Evolutionary conservation across 2,113 vertebrate species (phyloP), one percentile per base, ranked within the genome.

Genomic region (Carassius gibelio): DNA sequence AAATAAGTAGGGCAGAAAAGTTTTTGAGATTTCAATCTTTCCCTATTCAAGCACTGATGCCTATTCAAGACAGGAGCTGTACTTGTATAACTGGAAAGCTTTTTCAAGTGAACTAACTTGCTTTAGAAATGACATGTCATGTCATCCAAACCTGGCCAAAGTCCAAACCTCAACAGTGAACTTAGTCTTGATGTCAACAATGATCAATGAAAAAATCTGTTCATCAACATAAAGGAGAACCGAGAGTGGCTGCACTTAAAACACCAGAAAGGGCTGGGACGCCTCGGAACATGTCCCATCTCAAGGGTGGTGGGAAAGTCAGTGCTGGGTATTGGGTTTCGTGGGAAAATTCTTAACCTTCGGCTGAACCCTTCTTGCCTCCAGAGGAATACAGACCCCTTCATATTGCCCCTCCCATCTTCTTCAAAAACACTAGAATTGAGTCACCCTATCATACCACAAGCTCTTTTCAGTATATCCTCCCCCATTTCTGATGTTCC

Each of bases 341-440:
- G 89, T 94, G 92, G 89, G 94, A 93, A 93, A 88, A 93, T 94
- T 93, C 91, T 88, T 93, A 91, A 82, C 88, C 90, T 89, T 57
- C 59, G 82, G n/a, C 36, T 89, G 88, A 93, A 90, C 90, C 85
- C 23, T 50, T 52, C 71, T 84, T 71, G 81, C 85, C 88, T 68
- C 75, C 14, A 84, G 79, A 86, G 80, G 81, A 64, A 87, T 48
- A 42, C 48, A 34, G 83, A 87, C 88, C 88, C 81, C 85, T 64
- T 84, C 66, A 77, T 9, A 15, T 23, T 36, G 57, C 77, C 30
- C 57, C 87, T 88, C 86, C 86, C 59, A 57, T 71, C 30, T n/a
- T 76, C 83, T 42, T 34, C 55, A 57, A 45, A 84, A 83, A 69
- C 59, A 21, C 79, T 82, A 7, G 8, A 84, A n/a, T 76, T 42